phyloP scores from a whole-genome alignment of 2,888 invertebrate species.

The Odontomyia ornata region DNA sequence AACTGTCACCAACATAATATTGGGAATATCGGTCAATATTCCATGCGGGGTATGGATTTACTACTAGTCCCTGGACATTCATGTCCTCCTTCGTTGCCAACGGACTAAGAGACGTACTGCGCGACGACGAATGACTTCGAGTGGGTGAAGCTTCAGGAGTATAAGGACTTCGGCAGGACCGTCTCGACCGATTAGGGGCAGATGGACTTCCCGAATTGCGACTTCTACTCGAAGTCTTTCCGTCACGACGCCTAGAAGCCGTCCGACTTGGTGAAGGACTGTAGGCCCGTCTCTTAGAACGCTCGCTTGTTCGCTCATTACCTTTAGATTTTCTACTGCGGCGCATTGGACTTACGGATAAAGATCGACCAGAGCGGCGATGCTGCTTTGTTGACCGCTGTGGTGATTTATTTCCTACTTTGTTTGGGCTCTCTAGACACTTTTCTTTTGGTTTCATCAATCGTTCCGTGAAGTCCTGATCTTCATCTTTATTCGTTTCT shows the following conservation, averaged over 20 bases:
- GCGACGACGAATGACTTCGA: constrained; percentile 61
- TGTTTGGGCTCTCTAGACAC: background rate
- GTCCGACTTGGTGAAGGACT: background rate
- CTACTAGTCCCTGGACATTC: background rate
- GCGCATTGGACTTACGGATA: constrained; percentile 53
- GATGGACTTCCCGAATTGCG: background rate
- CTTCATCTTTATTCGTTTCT: constrained; percentile 50
- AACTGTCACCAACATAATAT: constrained; percentile 50
- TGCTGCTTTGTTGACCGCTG: background rate
- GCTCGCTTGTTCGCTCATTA: constrained; percentile 51
- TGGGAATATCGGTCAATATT: constrained; percentile 46
- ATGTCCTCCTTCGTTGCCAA: constrained; percentile 55
- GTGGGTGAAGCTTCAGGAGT: constrained; percentile 59
- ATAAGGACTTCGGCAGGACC: background rate
- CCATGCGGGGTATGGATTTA: constrained; percentile 50
- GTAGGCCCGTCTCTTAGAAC: background rate
- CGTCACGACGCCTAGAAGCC: background rate
- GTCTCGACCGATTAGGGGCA: too few species aligned
- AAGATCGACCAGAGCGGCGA: constrained; percentile 51
- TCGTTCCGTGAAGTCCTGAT: constrained; percentile 56
- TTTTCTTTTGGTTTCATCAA: constrained; percentile 58
- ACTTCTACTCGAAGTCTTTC: background rate
- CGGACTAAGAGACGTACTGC: constrained; percentile 50
- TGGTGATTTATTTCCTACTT: background rate
- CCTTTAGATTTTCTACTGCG: constrained; percentile 53